These are phyloP conservation scores for Anguilla japonica DNA, from an alignment of 2,113 vertebrate genomes.

Conservation along the genomic window DNA sequence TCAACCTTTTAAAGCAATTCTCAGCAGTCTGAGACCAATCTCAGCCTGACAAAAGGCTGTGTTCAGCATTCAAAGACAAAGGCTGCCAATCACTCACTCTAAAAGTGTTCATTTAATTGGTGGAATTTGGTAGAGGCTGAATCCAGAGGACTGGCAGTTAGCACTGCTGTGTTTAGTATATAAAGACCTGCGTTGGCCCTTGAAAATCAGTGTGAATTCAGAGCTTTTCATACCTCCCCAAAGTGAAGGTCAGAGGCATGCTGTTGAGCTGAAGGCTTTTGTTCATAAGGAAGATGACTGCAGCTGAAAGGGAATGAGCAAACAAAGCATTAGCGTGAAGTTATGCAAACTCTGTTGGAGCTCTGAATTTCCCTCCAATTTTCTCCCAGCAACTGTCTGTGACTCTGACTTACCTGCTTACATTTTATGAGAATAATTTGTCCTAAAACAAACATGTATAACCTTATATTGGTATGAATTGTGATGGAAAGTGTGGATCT, in stretches of 20 bases:
- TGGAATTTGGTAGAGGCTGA: conserved; percentile 15
- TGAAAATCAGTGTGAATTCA: neutral
- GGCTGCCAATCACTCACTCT: neutral
- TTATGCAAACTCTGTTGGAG: too few species aligned
- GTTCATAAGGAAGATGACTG: neutral
- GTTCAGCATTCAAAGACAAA: conserved; percentile 11
- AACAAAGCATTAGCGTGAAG: neutral
- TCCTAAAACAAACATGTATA: neutral
- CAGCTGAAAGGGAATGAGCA: neutral
- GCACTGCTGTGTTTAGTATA: neutral
- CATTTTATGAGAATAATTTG: neutral
- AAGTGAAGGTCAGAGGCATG: neutral
- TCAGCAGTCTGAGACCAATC: neutral
- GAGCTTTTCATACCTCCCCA: neutral
- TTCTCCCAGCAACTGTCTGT: too few species aligned
- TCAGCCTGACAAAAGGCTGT: neutral
- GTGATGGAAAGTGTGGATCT: too few species aligned
- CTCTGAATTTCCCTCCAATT: too few species aligned
- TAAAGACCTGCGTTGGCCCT: neutral
- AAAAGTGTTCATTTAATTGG: conserved; percentile 22
- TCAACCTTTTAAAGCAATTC: neutral
- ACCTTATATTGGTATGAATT: too few species aligned
- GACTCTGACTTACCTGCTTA: neutral
- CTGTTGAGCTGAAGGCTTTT: neutral
- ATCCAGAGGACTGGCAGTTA: conserved; percentile 10